Percentiles rank a stretch among this genome's conserved stretches.
Evolutionary conservation across 1,140 invertebrate species (phyloP).

Genomic region (Pseudomyrmex concolor): DNA sequence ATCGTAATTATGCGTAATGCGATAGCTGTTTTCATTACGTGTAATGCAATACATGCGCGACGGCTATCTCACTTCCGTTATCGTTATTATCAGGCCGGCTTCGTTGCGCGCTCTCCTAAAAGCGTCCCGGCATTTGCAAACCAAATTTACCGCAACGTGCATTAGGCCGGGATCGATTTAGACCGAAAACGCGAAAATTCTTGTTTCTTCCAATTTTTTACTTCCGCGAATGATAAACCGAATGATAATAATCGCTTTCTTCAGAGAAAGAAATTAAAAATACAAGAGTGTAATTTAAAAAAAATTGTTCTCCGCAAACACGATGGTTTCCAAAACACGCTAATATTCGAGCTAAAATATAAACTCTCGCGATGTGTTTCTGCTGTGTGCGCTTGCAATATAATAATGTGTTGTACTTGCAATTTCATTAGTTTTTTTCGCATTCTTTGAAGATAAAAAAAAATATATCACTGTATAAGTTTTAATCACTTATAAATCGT

Average conservation of each 20-base stretch:
- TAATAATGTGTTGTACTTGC: no score
- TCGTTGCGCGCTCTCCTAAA: constrained; percentile 41
- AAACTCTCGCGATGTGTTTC: no score
- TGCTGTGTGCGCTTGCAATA: no score
- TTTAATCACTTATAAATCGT: constrained; percentile 46
- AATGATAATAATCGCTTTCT: constrained; percentile 1
- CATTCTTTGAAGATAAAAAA: not conserved
- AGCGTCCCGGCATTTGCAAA: constrained; percentile 45
- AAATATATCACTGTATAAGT: not conserved
- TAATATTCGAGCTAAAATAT: not conserved
- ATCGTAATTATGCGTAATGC: constrained; percentile 61
- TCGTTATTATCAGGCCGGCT: constrained; percentile 42
- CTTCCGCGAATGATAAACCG: no score
- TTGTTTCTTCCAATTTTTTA: constrained; percentile 7
- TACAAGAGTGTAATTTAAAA: no score
- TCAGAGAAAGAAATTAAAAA: not conserved
- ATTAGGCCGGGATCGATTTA: constrained; percentile 1
- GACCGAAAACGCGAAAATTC: not conserved
- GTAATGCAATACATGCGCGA: constrained; percentile 57
- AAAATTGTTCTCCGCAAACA: no score
- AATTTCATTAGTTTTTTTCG: not conserved
- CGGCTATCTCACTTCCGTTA: constrained; percentile 53
- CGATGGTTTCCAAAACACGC: no score
- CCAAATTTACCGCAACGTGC: constrained; percentile 49
- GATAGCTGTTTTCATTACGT: constrained; percentile 60